Evolutionary conservation across 2,797 vertebrate species (phyloP), one percentile per base, ranked within the genome.

Genomic region (Alca torda): DNA sequence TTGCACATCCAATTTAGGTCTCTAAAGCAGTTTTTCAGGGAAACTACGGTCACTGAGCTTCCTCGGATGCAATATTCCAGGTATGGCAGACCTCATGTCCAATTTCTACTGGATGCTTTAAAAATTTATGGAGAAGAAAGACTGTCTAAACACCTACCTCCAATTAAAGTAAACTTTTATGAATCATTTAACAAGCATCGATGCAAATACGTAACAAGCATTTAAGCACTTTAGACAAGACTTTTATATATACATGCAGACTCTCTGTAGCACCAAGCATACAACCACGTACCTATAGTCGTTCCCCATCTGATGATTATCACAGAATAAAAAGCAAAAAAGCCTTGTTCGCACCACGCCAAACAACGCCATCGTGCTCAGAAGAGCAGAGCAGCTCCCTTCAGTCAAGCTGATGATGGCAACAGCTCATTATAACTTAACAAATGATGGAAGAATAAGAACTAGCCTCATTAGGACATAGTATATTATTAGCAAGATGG

Each of bases 201-300:
- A 50, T 33, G 28, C 25, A 82, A 59, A 14, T 10, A 39, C 2
- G 0, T 31, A 51, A 75, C 30, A 37, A 48, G 39, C 41, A 51
- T 16, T 69, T 68, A 23, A 24, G 51, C 46, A 43, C 33, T 41
- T 70, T 2, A 43, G 23, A n/a, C 26, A 81, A 31, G 11, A 23
- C 21, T 46, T 46, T 46, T 21, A 17, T 9, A 15, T 3, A 4
- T 19, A 37, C n/a, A 35, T 2, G 60, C 15, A 19, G n/a, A 19
- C 16, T 13, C 45, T 15, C 23, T 46, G 24, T 1, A 4, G 46
- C 54, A 80, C 16, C 30, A 46, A 43, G 39, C 15, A 19, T 11
- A 64, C 80, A 67, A 24, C 31, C 0, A 1, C 60, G n/a, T 5
- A 13, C 8, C 31, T 8, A 1, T 0, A 25, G 25, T 26, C 17